These are phyloP conservation scores for Tarsius wallacei DNA, from an alignment of 2,797 vertebrate genomes.

Conservation along the genomic window DNA sequence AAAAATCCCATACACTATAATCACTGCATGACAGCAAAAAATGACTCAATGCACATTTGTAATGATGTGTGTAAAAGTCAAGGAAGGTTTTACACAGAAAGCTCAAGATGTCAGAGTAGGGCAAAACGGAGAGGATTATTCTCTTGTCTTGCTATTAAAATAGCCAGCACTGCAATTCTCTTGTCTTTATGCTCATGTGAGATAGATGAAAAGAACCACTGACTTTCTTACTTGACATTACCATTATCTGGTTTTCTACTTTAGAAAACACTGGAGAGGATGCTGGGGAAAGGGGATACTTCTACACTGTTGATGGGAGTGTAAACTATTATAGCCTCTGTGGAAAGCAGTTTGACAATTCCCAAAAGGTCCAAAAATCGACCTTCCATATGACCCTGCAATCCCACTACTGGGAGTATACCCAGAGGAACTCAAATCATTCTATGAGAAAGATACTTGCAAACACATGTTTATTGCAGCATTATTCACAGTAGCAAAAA, in stretches of 20 bases:
- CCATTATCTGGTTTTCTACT: not conserved
- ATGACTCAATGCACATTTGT: constrained; percentile 4
- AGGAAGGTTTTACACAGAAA: not conserved
- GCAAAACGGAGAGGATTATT: not conserved
- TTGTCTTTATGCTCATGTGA: not conserved
- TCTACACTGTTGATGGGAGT: too few species aligned
- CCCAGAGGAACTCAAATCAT: too few species aligned
- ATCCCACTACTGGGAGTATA: too few species aligned
- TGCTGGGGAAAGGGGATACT: too few species aligned
- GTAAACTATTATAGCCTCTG: too few species aligned
- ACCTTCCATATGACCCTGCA: too few species aligned
- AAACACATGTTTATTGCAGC: too few species aligned
- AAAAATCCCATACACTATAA: not conserved
- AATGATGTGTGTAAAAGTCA: constrained; percentile 28
- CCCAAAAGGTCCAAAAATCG: too few species aligned
- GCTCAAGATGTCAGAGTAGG: not conserved
- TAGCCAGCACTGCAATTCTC: not conserved
- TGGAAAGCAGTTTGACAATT: too few species aligned
- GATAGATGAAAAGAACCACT: not conserved
- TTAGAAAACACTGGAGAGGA: not conserved
- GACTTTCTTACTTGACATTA: not conserved
- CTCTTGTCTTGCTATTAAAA: not conserved
- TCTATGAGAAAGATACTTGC: too few species aligned
- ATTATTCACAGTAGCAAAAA: too few species aligned
- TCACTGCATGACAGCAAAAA: not conserved